These are phyloP conservation scores for Brachyrhaphis roseni DNA, from an alignment of 2,797 vertebrate species.

Conservation along the genomic window DNA sequence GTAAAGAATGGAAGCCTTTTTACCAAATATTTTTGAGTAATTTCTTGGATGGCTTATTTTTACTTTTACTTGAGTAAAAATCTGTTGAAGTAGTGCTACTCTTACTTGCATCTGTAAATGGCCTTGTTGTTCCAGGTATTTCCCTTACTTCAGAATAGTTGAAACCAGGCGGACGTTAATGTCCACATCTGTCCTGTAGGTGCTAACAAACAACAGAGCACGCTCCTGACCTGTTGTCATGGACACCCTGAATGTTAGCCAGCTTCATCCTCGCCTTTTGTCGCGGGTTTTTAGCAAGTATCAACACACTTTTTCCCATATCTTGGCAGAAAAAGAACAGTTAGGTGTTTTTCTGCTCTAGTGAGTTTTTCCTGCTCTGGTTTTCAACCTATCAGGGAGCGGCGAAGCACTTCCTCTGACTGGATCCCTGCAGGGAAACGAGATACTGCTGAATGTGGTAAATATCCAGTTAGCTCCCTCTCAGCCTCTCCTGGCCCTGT, in stretches of 20 bases:
- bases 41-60: too few species aligned
- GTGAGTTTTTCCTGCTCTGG: conserved; percentile 51
- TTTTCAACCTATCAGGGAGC: conserved; percentile 66
- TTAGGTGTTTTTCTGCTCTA: conserved; percentile 57
- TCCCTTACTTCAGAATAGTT: neutral
- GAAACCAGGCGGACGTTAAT: neutral
- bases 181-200: neutral
- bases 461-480: conserved; percentile 69
- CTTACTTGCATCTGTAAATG: too few species aligned
- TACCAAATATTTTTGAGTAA: too few species aligned
- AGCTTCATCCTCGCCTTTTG: neutral
- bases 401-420: conserved; percentile 72
- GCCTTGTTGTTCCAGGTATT: too few species aligned
- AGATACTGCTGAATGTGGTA: conserved; percentile 78
- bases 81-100: too few species aligned
- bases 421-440: conserved; percentile 66
- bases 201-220: too few species aligned
- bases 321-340: conserved; percentile 13
- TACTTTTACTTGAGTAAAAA: too few species aligned
- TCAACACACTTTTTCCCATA: conserved; percentile 17
- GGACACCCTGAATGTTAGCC: neutral
- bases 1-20: too few species aligned
- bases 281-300: conserved; percentile 5
- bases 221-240: neutral
- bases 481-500: conserved; percentile 43